These are phyloP conservation scores for Disparrhopalites patrizii DNA, from an alignment of 2,888 invertebrate genomes.

Conservation along the genomic window DNA sequence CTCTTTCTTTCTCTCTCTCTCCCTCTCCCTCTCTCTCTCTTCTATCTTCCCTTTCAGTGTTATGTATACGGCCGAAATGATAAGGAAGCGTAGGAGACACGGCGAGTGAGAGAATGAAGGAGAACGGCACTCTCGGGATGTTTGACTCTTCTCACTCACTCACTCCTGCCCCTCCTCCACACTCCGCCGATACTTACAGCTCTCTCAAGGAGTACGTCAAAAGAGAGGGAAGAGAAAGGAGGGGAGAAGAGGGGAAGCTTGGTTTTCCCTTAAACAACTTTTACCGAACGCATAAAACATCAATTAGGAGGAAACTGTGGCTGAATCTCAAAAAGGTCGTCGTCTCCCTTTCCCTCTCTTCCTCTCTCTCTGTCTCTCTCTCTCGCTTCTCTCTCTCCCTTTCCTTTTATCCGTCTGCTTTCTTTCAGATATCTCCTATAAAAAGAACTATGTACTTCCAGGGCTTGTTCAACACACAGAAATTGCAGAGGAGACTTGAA, in stretches of 20 bases:
- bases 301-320: slow-evolving; percentile 39
- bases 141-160: slow-evolving; percentile 7
- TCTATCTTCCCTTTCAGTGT: not conserved
- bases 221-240: not conserved
- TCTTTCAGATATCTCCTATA: too few species aligned
- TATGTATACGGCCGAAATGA: not conserved
- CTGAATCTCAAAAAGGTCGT: slow-evolving; percentile 31
- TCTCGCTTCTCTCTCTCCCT: not conserved
- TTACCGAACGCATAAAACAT: slow-evolving; percentile 36
- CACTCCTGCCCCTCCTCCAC: not conserved
- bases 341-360: slow-evolving; percentile 2
- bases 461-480: too few species aligned
- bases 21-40: not conserved
- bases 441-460: too few species aligned
- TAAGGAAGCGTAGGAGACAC: not conserved
- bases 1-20: not conserved
- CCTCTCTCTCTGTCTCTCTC: not conserved
- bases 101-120: slow-evolving; percentile 7
- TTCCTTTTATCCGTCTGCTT: not conserved
- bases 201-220: not conserved
- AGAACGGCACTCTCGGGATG: slow-evolving; percentile 24
- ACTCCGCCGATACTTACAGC: not conserved
- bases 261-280: slow-evolving; percentile 32
- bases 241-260: slow-evolving; percentile 16
- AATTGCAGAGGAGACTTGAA: not conserved